Evolutionary conservation across 2,888 invertebrate genomes (phyloP), one percentile per base, ranked within the genome.

Genomic region (Rhimphoctona megacephalus): DNA sequence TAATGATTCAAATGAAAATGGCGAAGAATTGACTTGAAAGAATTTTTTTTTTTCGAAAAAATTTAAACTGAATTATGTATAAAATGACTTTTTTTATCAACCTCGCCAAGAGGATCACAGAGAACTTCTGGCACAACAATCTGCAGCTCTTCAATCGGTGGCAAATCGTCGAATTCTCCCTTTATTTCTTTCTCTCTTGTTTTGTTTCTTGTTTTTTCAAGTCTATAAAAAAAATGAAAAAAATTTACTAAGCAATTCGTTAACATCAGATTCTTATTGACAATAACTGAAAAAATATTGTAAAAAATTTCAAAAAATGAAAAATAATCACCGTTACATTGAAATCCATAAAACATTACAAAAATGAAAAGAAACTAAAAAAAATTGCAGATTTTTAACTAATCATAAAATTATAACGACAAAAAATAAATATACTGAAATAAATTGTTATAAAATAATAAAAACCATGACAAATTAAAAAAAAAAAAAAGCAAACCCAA

Each of bases 101-200:
- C 95, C 80, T 95, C 96, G 73, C 98, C 98, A 89, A 98, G 95
- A 89, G 96, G 96, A 80, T 96, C 95, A 89, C 97, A 97, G 88
- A 97, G 96, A 85, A 97, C 96, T 90, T 97, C 96, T 0, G 97
- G 96, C n/a, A 98, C 96, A 81, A 96, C 96, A 87, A 98, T 97
- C 89, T 96, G 96, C 39, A 98, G 95, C 91, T 98, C 97, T 93
- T 98, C 96, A 83, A 98, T 97, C 0, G 97, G 97, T 0, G 98
- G 98, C 84, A 98, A 94, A 91, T 98, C 97, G 83, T 97, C 96
- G 7, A 97, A 94, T 91, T 97, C 97, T 25, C 96, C 96, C 88
- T 91, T 91, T 0, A 39, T 76, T 64, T 77, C 81, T n/a, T 79
- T 82, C n/a, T 85, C 74, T 39, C 77, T 77, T 1, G 7, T 74